Evolutionary conservation across 2,888 invertebrate species (phyloP), one percentile per base, ranked within the genome.

Genomic region (Sinopyrophorus schimmeli): DNA sequence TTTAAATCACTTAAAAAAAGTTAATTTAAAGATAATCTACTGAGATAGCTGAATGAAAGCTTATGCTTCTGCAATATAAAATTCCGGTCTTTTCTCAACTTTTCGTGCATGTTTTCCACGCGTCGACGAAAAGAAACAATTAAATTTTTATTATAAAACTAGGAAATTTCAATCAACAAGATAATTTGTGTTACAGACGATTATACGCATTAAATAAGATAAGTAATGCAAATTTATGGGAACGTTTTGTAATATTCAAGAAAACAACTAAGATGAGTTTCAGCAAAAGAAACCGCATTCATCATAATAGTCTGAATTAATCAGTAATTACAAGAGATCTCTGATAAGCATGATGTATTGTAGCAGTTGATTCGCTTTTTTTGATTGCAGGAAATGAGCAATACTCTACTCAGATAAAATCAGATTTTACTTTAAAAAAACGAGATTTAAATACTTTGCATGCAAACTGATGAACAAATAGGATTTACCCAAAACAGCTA

Each of bases 361-460:
- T 35, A 20, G 35, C 11, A 16, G n/a, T 3, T 9, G 24, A 35
- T 24, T 32, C 18, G 20, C 18, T 32, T 35, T 35, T 35, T 15
- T 21, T 24, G 24, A 18, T 37, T 35, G 17, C 37, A 44, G 44
- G 44, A 44, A 23, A 37, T 5, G 21, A 17, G 47, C 41, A 40
- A 40, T 39, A 27, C 17, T 21, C 23, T 7, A 17, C 7, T 26
- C 3, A 16, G 41, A 30, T 31, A 31, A 11, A 21, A 41, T 30
- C 31, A 2, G 11, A 12, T 20, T 27, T 23, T 14, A 2, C 12
- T 24, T 32, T 9, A 5, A 15, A 35, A 23, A 23, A 27, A 39
- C 20, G 3, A 16, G 9, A 26, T 39, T 23, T 28, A 28, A 39
- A 16, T 17, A 9, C 27, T 27, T 6, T 17, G 11, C 23, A 38